Percentiles rank a stretch among this genome's conserved stretches.
Conservation (phyloP, 1,140 invertebrate species). For the Formica exsecta region DNA sequence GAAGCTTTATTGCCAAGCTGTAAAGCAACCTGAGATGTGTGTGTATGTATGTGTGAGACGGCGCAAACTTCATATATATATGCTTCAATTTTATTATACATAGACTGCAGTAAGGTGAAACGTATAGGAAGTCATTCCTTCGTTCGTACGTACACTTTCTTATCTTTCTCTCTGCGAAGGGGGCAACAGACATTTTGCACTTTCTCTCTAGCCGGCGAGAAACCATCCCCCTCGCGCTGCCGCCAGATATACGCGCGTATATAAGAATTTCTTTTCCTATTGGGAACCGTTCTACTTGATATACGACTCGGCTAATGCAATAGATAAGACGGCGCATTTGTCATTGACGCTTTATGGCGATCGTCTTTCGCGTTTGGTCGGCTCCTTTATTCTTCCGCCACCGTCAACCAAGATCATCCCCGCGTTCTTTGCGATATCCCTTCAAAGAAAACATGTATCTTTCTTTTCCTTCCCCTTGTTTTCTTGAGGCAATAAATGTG, state of each 20-base stretch:
- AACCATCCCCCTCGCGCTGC: neutral
- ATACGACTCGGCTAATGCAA: constrained; percentile 64
- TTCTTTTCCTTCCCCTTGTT: neutral
- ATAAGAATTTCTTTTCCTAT: constrained; percentile 63
- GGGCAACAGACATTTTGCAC: constrained; percentile 44
- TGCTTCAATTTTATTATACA: constrained; percentile 51
- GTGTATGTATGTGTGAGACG: neutral
- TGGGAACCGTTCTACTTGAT: constrained; percentile 61
- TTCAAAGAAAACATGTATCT: constrained; percentile 1
- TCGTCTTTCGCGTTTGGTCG: constrained; percentile 37
- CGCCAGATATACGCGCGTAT: constrained; percentile 50
- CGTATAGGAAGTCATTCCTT: constrained; percentile 33
- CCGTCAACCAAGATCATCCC: constrained; percentile 19
- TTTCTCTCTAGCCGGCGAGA: neutral
- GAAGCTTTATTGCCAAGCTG: constrained; percentile 33
- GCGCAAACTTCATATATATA: neutral
- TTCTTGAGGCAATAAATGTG: neutral
- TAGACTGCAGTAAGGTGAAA: constrained; percentile 38
- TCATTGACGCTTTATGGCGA: constrained; percentile 69
- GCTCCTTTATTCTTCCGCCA: constrained; percentile 38
- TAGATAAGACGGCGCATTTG: constrained; percentile 67
- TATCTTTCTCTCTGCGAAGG: constrained; percentile 46
- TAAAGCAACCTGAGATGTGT: constrained; percentile 18
- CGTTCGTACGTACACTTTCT: constrained; percentile 16
- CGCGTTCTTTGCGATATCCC: neutral